These are phyloP conservation scores for Cremastobaeus sp. DNA, from an alignment of 2,888 invertebrate species.

Conservation along the genomic window DNA sequence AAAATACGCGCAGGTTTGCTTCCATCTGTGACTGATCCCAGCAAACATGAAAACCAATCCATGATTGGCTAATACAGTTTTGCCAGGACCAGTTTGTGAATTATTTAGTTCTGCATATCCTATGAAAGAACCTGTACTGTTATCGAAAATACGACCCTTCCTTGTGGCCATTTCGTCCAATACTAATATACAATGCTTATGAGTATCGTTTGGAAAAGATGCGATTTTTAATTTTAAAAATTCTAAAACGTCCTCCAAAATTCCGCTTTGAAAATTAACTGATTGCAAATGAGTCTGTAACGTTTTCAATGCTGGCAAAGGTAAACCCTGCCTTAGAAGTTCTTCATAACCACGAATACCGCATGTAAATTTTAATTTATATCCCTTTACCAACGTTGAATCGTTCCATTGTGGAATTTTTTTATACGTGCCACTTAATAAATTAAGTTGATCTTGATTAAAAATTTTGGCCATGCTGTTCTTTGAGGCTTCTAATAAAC, in stretches of 20 bases:
- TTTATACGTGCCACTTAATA: neutral
- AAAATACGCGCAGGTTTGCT: conserved; percentile 66
- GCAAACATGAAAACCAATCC: conserved; percentile 67
- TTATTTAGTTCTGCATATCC: too few species aligned
- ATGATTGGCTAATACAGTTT: conserved; percentile 60
- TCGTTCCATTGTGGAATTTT: neutral
- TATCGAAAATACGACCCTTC: conserved; percentile 38
- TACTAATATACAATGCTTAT: conserved; percentile 44
- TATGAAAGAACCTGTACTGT: conserved; percentile 21
- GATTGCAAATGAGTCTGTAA: conserved; percentile 24
- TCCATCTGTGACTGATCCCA: conserved; percentile 65
- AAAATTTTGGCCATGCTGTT: neutral
- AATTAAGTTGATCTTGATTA: neutral
- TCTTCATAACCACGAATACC: conserved; percentile 22
- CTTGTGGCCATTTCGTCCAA: conserved; percentile 58
- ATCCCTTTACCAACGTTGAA: neutral
- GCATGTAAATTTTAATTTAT: conserved; percentile 23
- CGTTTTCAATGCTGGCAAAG: conserved; percentile 13
- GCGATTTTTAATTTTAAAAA: conserved; percentile 5
- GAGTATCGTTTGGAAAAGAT: conserved; percentile 39
- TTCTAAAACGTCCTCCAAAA: conserved; percentile 40
- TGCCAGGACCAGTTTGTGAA: too few species aligned
- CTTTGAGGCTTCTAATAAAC: neutral
- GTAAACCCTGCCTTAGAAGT: neutral
- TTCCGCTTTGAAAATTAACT: conserved; percentile 47